Evolutionary conservation across 1,140 invertebrate species (phyloP), one percentile per base, ranked within the genome.

Genomic region (Hyles vespertilio): DNA sequence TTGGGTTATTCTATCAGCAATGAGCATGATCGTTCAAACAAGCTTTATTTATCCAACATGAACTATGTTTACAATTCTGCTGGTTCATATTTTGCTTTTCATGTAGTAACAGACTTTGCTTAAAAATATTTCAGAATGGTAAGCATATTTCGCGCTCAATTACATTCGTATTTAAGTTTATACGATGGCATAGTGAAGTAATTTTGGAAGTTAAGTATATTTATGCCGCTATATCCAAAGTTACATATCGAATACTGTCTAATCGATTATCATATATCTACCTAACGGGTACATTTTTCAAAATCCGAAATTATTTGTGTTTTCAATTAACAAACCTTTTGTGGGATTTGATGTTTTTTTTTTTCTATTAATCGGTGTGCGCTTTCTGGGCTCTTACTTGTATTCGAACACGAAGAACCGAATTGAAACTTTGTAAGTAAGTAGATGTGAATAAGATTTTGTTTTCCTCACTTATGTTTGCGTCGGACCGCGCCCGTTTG

Each of bases 381-480:
- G 52, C 52, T 54, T 54, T 54, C 12, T n/a, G 36, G 52, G 32
- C 33, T 10, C 10, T 40, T 40, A 22, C 22, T 22, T 22, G 33
- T 51, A 32, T 32, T n/a, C 51, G 51, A 9, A 54, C 3, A 54
- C 7, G 5, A 44, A 6, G n/a, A 11, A 44, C 11, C 40, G 10
- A 36, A 44, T 33, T 63, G n/a, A 32, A 58, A 40, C 9, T 56
- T 51, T 47, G 12, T 32, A 51, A 63, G 56, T 61, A 61, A 58
- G 51, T 60, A 55, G 60, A 56, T 67, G 67, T 79, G 69, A 76
- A 77, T 76, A 66, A 83, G 72, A 84, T 84, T 83, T 80, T 88
- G 70, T 84, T 87, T 85, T 82, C 76, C 72, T 75, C 69, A 82
- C 80, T 74, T 83, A 84, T 84, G 82, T 84, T 79, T 84, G 76